Percentiles rank a stretch among this genome's conserved stretches.
Evolutionary conservation across 2,888 invertebrate genomes (phyloP).

Genomic region (Megalurothrips usitatus): DNA sequence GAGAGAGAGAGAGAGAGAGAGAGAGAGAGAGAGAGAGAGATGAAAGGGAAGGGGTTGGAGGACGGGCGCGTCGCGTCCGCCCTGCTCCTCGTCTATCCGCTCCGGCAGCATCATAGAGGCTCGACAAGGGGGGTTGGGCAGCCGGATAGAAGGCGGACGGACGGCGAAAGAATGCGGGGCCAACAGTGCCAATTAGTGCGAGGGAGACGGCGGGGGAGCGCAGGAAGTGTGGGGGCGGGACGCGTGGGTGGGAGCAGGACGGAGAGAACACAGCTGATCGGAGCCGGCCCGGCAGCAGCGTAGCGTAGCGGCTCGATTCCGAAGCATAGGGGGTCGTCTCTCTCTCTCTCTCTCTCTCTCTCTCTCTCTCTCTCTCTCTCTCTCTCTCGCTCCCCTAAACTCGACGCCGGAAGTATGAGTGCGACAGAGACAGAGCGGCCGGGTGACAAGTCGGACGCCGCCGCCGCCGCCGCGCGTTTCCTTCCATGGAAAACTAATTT

Average conservation of each 20-base stretch:
- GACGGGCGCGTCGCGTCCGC: too few species aligned
- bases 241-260: neutral
- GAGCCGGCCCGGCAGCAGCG: too few species aligned
- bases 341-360: too few species aligned
- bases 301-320: too few species aligned
- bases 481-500: neutral
- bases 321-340: too few species aligned
- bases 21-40: neutral
- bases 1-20: neutral
- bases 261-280: too few species aligned
- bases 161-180: neutral
- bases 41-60: neutral
- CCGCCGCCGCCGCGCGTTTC: neutral
- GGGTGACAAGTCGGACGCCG: too few species aligned
- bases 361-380: too few species aligned
- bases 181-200: neutral
- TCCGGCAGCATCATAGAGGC: neutral
- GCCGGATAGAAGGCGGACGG: neutral
- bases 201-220: neutral
- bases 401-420: too few species aligned
- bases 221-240: neutral
- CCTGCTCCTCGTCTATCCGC: too few species aligned
- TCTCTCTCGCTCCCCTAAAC: too few species aligned
- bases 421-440: too few species aligned
- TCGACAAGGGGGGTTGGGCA: neutral